These are phyloP conservation scores for Caenorhabditis japonica DNA, from an alignment of 2,888 invertebrate genomes.

Conservation along the genomic window DNA sequence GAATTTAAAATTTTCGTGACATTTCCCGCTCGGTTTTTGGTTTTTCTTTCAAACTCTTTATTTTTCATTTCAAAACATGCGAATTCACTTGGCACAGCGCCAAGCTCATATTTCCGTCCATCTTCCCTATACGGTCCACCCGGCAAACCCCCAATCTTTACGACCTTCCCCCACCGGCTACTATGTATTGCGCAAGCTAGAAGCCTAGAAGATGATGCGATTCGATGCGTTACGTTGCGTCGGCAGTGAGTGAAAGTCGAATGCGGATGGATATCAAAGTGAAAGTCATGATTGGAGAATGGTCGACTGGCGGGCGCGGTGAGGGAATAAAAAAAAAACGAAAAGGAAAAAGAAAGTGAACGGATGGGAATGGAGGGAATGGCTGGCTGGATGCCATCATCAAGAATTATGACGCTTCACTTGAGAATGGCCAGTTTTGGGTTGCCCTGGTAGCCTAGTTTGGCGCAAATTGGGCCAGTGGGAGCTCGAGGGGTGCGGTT, in stretches of 20 bases:
- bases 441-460: background rate
- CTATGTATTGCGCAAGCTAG: conserved; percentile 50
- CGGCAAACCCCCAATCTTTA: no score
- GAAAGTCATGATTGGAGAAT: conserved; percentile 49
- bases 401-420: conserved; percentile 46
- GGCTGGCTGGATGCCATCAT: conserved; percentile 44
- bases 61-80: conserved; percentile 1
- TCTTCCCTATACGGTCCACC: no score
- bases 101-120: no score
- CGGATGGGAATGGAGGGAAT: conserved; percentile 23
- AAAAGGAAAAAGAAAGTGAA: conserved; percentile 30
- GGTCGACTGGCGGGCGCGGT: conserved; percentile 16
- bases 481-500: no score
- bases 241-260: conserved; percentile 18
- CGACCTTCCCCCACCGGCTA: conserved; percentile 42
- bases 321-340: background rate
- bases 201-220: no score
- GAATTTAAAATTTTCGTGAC: no score
- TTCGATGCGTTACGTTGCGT: no score
- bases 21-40: no score
- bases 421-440: conserved; percentile 11
- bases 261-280: conserved; percentile 49
- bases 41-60: conserved; percentile 17
- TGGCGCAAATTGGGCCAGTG: no score
- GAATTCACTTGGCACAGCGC: no score